These are phyloP conservation scores for Cyrtonyx montezumae DNA, from an alignment of 2,113 vertebrate genomes.

Conservation along the genomic window DNA sequence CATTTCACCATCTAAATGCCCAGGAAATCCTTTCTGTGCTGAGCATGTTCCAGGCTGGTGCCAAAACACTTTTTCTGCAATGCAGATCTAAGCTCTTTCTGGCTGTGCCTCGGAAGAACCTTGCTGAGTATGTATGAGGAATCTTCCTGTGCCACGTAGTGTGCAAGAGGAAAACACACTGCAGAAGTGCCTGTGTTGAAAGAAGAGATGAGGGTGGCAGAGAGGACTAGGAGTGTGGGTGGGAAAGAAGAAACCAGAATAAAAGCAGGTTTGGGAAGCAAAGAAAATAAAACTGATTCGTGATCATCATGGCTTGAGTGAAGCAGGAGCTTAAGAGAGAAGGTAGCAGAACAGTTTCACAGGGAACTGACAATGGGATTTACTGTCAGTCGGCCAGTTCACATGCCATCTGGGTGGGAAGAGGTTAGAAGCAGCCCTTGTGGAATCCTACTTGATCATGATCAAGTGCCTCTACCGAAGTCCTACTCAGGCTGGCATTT, in stretches of 20 bases:
- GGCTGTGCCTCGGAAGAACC: background rate
- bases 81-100: background rate
- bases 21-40: background rate
- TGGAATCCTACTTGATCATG: background rate
- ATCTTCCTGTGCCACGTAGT: background rate
- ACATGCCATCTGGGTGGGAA: background rate
- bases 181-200: background rate
- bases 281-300: background rate
- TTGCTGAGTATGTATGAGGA: background rate
- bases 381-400: background rate
- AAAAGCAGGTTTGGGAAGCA: background rate
- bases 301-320: background rate
- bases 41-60: background rate
- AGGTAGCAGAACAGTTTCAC: background rate
- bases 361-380: background rate
- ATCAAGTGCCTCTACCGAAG: background rate
- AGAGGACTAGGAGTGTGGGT: rapidly evolving
- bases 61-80: background rate
- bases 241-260: background rate
- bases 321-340: background rate
- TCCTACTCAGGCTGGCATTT: background rate
- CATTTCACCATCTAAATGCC: background rate
- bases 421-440: background rate
- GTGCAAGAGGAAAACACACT: background rate
- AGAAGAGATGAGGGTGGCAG: background rate